Evolutionary conservation across 2,888 invertebrate species (phyloP), one percentile per base, ranked within the genome.

Genomic region (Melieria picta): DNA sequence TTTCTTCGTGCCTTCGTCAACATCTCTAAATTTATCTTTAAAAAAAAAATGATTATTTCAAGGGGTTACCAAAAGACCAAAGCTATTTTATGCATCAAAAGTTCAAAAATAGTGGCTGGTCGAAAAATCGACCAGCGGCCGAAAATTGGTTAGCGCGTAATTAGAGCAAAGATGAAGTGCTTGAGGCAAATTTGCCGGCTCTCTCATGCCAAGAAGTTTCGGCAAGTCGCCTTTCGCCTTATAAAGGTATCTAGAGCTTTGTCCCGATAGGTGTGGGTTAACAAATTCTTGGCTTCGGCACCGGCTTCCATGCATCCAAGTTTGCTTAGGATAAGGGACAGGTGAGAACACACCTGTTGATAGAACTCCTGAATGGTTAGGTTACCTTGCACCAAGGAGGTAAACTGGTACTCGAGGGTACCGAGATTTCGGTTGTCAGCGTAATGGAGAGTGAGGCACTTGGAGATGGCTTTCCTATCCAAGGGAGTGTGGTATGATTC

Each of bases 361-460:
- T 74, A 74, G 47, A 65, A 76, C 11, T 74, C 76, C 16, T 73
- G 68, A 7, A 73, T 65, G 3, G 66, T 65, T 9, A 7, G 50
- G 10, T 63, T 74, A 5, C 68, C 72, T 64, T 76, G 74, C 3
- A 65, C 65, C 43, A 74, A 43, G 0, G 69, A 61, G 4, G 69
- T 73, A 69, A 73, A 65, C 52, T 75, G 73, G 46, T 73, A 74
- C 56, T 75, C 74, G 30, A 68, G 65, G 6, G 74, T 75, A 56
- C 66, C 60, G 42, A 74, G 16, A 48, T 76, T 68, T 5, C 72
- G 63, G 43, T 75, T 74, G 30, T 76, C 72, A 0, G 72, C 74
- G 43, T 74, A 76, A 30, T 74, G 74, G n/a, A 72, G 45, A 3
- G 61, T 69, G 3, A 76, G 60, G 63, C 74, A 72, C 65, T 16